Conservation (phyloP, 2,797 vertebrate genomes). For the Rhadinocentrus ornatus region DNA sequence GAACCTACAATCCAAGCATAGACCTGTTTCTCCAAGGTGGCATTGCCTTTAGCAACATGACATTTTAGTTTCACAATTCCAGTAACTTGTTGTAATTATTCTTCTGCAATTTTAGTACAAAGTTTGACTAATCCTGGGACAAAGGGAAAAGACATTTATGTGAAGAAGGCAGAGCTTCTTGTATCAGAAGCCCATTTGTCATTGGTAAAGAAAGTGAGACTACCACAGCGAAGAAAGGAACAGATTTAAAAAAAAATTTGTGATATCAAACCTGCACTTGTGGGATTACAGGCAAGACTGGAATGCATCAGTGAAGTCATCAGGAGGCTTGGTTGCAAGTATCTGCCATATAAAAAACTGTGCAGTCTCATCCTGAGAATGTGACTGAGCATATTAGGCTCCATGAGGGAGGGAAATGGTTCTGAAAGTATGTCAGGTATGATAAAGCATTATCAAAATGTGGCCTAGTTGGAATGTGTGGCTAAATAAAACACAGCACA, state of each 20-base stretch:
- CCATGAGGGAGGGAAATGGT: slow-evolving; percentile 68
- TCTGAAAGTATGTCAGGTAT: slow-evolving; percentile 72
- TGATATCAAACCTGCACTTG: slow-evolving; percentile 17
- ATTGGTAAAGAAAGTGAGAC: slow-evolving; percentile 9
- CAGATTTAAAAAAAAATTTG: slow-evolving; percentile 48
- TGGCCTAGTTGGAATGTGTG: slow-evolving; percentile 65
- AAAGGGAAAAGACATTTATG: too few relatives aligned
- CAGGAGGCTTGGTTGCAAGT: slow-evolving; percentile 41
- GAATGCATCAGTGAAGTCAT: slow-evolving; percentile 44
- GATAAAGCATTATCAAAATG: slow-evolving; percentile 71
- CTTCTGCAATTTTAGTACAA: too few relatives aligned
- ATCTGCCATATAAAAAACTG: slow-evolving; percentile 34
- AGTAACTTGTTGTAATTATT: too few relatives aligned
- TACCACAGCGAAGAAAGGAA: too few relatives aligned
- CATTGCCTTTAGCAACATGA: too few relatives aligned
- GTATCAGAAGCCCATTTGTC: background rate
- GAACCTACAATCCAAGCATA: too few relatives aligned
- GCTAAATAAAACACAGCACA: slow-evolving; percentile 73
- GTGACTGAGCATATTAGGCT: slow-evolving; percentile 62
- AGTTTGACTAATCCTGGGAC: too few relatives aligned
- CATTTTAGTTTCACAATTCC: too few relatives aligned
- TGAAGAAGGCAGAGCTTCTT: too few relatives aligned
- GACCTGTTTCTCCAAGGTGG: too few relatives aligned
- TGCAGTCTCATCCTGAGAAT: slow-evolving; percentile 62
- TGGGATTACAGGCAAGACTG: slow-evolving; percentile 50